These are phyloP conservation scores for Aulostomus chinensis DNA, from an alignment of 2,797 vertebrate species.

Conservation along the genomic window DNA sequence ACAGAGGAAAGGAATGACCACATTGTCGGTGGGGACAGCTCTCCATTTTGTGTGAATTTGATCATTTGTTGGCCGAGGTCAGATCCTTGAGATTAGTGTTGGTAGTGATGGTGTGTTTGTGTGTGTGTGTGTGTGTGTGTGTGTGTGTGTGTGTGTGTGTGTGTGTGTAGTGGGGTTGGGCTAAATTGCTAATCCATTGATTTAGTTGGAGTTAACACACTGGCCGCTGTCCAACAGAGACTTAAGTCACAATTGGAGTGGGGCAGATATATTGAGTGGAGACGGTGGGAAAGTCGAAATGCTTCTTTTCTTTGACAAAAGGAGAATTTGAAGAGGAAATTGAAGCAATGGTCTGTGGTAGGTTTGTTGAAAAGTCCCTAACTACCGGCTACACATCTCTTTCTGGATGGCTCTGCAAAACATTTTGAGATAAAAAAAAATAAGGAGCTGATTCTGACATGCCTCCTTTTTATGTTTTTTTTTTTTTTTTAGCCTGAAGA, in stretches of 20 bases:
- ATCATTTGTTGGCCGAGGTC: slow-evolving; percentile 76
- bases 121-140: slow-evolving; percentile 23
- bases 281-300: slow-evolving; percentile 80
- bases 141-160: slow-evolving; percentile 22
- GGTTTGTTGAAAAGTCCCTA: slow-evolving; percentile 44
- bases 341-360: slow-evolving; percentile 57
- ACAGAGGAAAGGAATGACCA: slow-evolving; percentile 60
- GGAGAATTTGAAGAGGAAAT: slow-evolving; percentile 63
- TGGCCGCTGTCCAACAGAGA: slow-evolving; percentile 74
- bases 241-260: slow-evolving; percentile 78
- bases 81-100: slow-evolving; percentile 74
- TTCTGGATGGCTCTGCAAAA: slow-evolving; percentile 25
- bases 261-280: slow-evolving; percentile 66
- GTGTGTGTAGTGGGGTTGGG: slow-evolving; percentile 40
- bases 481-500: slow-evolving; percentile 54
- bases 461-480: no score
- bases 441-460: slow-evolving; percentile 4
- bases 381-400: slow-evolving; percentile 19
- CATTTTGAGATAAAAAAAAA: slow-evolving; percentile 33
- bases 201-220: slow-evolving; percentile 78
- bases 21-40: slow-evolving; percentile 53
- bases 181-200: slow-evolving; percentile 79
- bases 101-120: slow-evolving; percentile 18
- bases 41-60: slow-evolving; percentile 77
- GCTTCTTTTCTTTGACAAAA: slow-evolving; percentile 64